These are phyloP conservation scores for Amazona vittata DNA, from an alignment of 2,113 vertebrate species.

Conservation along the genomic window DNA sequence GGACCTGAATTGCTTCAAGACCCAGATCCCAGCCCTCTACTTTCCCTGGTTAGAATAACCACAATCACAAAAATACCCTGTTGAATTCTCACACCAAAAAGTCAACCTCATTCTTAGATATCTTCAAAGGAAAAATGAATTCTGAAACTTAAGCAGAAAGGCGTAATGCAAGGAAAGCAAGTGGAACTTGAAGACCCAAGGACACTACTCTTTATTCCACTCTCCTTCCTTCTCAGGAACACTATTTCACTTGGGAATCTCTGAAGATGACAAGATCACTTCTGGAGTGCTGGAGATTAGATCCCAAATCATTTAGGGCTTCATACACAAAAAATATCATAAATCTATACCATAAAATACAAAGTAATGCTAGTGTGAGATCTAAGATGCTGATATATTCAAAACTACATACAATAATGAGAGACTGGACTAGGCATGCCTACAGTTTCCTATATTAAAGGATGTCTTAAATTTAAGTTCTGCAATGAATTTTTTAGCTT, in stretches of 20 bases:
- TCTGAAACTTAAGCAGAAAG: not conserved
- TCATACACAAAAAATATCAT: not conserved
- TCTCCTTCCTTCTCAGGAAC: not conserved
- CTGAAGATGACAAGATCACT: not conserved
- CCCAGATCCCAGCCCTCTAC: not conserved
- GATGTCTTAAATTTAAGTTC: not conserved
- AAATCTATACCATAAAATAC: not conserved
- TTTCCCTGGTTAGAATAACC: not conserved
- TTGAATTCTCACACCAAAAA: not conserved
- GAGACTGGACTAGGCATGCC: not conserved
- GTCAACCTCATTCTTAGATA: not conserved
- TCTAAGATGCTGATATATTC: not conserved
- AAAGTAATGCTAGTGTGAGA: not conserved
- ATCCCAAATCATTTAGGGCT: not conserved
- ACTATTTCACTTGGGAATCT: not conserved
- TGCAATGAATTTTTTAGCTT: not conserved
- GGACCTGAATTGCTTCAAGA: not conserved
- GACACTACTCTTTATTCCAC: not conserved
- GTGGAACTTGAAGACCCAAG: not conserved
- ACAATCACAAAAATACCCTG: not conserved
- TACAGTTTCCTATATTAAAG: not conserved
- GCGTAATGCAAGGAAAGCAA: not conserved
- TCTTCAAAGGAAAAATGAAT: not conserved
- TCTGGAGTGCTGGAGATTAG: not conserved
- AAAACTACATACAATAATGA: not conserved